Percentiles rank a stretch among this genome's conserved stretches.
Evolutionary conservation across 2,797 vertebrate species (phyloP).

Genomic region (Otus scops): DNA sequence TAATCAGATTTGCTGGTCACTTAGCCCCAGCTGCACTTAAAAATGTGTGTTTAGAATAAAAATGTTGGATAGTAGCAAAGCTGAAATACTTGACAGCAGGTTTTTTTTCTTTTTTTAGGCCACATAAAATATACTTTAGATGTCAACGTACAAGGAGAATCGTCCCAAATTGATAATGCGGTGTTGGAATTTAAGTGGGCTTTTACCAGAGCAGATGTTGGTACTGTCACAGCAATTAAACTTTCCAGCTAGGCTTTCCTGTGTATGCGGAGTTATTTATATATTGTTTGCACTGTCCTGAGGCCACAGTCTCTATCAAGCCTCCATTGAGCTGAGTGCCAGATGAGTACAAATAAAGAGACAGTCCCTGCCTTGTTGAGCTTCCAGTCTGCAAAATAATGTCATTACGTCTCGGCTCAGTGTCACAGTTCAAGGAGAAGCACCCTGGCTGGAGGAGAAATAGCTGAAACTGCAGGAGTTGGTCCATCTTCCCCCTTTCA

Average conservation of each 20-base stretch:
- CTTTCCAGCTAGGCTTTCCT: neutral
- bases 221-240: conserved; percentile 13
- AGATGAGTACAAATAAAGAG: neutral
- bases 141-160: neutral
- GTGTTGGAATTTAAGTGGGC: neutral
- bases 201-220: neutral
- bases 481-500: neutral
- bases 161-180: neutral
- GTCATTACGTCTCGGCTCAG: neutral
- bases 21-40: conserved; percentile 26
- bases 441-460: neutral
- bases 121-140: neutral
- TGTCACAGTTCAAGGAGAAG: conserved; percentile 6
- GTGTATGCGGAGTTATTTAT: neutral
- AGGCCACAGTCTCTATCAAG: neutral
- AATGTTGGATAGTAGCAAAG: neutral
- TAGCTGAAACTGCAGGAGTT: neutral
- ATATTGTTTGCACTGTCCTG: neutral
- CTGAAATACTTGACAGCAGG: neutral
- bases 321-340: neutral
- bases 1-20: conserved; percentile 47
- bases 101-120: neutral
- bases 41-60: conserved; percentile 37
- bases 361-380: neutral
- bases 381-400: neutral